Evolutionary conservation across 2,797 vertebrate genomes (phyloP).

Genomic region (Tangara arthus): DNA sequence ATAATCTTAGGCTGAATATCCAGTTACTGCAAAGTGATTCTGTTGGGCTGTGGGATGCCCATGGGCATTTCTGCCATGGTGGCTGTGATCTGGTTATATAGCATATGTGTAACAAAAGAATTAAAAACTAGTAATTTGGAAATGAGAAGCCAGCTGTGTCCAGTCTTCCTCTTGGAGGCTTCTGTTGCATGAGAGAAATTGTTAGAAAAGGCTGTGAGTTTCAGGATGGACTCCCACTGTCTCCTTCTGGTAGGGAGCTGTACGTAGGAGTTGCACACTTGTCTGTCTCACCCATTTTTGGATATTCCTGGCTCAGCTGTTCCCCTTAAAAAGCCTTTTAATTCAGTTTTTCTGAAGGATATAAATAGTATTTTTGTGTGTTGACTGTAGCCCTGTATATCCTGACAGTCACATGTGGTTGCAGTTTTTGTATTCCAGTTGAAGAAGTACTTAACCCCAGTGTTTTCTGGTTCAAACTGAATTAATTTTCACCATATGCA

Average conservation of each 20-base stretch:
- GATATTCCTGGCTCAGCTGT: neutral
- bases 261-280: neutral
- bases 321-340: slow-evolving; percentile 16
- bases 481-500: slow-evolving; percentile 14
- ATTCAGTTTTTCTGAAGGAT: neutral
- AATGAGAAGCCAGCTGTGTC: neutral
- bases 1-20: slow-evolving; percentile 9
- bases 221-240: neutral
- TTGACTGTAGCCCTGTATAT: neutral
- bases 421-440: neutral
- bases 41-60: neutral
- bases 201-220: neutral
- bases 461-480: slow-evolving; percentile 34
- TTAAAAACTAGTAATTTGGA: neutral
- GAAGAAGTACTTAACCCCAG: slow-evolving; percentile 14
- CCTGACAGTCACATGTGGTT: neutral
- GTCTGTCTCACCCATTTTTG: neutral
- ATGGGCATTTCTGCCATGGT: neutral
- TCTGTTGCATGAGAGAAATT: neutral
- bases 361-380: neutral
- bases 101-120: neutral
- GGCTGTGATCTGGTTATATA: neutral
- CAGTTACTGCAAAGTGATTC: neutral
- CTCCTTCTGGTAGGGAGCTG: neutral
- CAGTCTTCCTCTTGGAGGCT: neutral